phyloP scores from a whole-genome alignment of 1,140 invertebrate species.

The Drosophila teissieri region DNA sequence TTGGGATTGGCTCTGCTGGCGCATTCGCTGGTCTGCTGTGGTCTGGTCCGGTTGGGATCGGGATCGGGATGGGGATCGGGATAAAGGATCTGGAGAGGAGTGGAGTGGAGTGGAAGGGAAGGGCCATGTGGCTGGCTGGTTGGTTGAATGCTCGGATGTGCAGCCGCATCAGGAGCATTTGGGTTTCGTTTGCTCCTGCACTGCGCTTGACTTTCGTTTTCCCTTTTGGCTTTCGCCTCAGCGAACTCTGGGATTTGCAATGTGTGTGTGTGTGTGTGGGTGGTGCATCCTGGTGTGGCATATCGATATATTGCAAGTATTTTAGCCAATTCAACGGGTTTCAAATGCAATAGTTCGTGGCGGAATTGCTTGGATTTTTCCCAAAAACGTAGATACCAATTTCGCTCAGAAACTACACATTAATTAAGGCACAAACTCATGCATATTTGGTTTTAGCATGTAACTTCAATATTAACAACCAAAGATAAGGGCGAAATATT shows the following conservation, averaged over 20 bases:
- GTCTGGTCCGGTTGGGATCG: slow-evolving; percentile 1
- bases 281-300: slow-evolving; percentile 4
- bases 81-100: slow-evolving; percentile 15
- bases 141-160: slow-evolving; percentile 5
- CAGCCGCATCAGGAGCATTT: slow-evolving; percentile 65
- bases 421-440: no score
- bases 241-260: slow-evolving; percentile 31
- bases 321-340: background rate
- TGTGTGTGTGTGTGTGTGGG: slow-evolving; percentile 8
- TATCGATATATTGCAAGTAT: slow-evolving; percentile 19
- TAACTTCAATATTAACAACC: no score
- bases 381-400: no score
- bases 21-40: slow-evolving; percentile 11
- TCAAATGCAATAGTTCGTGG: no score
- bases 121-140: slow-evolving; percentile 7
- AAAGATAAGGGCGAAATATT: background rate
- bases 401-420: no score
- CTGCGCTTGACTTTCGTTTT: slow-evolving; percentile 65
- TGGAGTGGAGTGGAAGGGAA: background rate
- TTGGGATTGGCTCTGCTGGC: background rate
- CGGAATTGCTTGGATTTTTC: no score
- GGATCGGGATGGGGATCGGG: background rate
- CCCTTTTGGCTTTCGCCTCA: slow-evolving; percentile 38
- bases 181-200: slow-evolving; percentile 38
- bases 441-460: no score